Conservation (phyloP, 2,888 invertebrate genomes). For the Iselma pallidipennis region DNA sequence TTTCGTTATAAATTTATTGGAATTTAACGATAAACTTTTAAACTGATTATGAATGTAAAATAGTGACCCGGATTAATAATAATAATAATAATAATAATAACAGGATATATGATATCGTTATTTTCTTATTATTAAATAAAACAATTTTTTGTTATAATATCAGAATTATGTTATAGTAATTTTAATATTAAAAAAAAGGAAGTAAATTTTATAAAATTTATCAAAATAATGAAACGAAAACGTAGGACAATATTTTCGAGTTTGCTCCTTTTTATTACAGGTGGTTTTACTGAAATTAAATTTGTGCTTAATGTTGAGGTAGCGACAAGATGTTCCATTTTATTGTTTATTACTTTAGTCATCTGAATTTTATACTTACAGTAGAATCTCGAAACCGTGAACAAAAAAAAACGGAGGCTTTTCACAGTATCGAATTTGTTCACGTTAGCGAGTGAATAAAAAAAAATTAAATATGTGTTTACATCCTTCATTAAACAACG, state of each 20-base stretch:
- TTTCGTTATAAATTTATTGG: not conserved
- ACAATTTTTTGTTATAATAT: no score
- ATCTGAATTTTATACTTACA: conserved; percentile 26
- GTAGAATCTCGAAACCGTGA: conserved; percentile 26
- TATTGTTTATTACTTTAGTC: conserved; percentile 35
- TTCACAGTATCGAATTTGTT: no score
- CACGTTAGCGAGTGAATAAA: no score
- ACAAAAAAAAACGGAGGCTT: no score
- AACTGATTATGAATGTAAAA: no score
- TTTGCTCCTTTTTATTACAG: conserved; percentile 28
- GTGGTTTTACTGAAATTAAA: conserved; percentile 32
- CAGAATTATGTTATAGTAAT: not conserved
- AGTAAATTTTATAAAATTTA: conserved; percentile 9
- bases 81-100: not conserved
- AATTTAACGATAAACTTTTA: not conserved
- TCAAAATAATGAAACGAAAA: conserved; percentile 9
- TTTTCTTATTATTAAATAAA: not conserved
- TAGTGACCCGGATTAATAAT: not conserved
- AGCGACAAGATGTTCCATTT: conserved; percentile 34
- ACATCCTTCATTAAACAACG: no score
- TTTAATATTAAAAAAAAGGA: not conserved
- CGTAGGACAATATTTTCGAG: conserved; percentile 12
- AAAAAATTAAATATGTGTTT: no score
- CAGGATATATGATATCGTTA: not conserved
- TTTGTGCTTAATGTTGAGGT: conserved; percentile 32